phyloP scores from a whole-genome alignment of 2,888 invertebrate genomes.

The Nezara viridula region DNA sequence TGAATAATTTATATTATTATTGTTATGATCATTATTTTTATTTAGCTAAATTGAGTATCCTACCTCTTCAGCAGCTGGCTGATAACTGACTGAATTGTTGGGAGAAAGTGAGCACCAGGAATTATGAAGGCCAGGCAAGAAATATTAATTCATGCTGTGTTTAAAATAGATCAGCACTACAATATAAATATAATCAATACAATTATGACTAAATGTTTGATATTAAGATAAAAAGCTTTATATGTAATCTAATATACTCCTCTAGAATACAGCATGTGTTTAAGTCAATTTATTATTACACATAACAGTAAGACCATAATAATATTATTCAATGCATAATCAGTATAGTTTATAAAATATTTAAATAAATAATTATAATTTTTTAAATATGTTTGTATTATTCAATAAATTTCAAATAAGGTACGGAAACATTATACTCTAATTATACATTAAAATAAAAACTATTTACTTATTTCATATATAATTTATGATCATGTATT shows the following conservation, averaged over 20 bases:
- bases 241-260: not conserved
- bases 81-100: not conserved
- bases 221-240: not conserved
- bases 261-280: not conserved
- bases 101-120: not conserved
- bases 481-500: too few species aligned
- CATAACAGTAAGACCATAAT: not conserved
- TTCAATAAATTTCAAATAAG: too few species aligned
- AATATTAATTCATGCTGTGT: not conserved
- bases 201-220: not conserved
- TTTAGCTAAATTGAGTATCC: not conserved
- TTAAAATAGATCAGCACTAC: not conserved
- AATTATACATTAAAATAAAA: too few species aligned
- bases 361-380: too few species aligned
- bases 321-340: not conserved
- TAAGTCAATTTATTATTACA: not conserved
- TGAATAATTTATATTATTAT: not conserved
- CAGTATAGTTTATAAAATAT: too few species aligned
- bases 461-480: too few species aligned
- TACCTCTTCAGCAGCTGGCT: constrained; percentile 24
- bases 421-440: too few species aligned
- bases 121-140: constrained; percentile 22
- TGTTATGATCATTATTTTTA: not conserved
- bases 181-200: not conserved
- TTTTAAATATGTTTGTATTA: too few species aligned